These are phyloP conservation scores for Capromys pilorides DNA, from an alignment of 2,797 vertebrate genomes.

Conservation along the genomic window DNA sequence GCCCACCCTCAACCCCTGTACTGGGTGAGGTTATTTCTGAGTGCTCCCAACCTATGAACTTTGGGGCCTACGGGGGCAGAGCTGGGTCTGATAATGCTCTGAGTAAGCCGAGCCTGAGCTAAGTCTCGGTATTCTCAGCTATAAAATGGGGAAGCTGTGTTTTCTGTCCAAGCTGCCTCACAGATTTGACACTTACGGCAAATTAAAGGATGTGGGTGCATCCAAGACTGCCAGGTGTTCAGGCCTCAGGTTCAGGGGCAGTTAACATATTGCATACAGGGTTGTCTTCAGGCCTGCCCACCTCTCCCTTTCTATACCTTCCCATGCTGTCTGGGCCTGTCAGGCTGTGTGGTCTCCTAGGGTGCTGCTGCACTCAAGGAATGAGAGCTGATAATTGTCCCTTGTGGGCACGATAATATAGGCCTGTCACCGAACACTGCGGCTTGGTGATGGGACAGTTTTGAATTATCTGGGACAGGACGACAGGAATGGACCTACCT, in stretches of 20 bases:
- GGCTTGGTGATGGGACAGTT: not conserved
- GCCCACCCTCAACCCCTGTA: not conserved
- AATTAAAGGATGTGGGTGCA: not conserved
- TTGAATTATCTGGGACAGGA: not conserved
- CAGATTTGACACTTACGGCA: not conserved
- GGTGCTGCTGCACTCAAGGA: not conserved
- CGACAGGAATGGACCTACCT: not conserved
- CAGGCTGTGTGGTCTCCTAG: not conserved
- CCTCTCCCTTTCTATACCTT: not conserved
- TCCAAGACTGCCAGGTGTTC: not conserved
- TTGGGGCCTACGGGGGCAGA: not conserved
- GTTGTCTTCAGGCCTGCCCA: not conserved
- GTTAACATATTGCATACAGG: not conserved
- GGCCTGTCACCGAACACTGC: not conserved
- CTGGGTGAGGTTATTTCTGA: not conserved
- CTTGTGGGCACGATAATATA: not conserved
- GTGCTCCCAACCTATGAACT: not conserved
- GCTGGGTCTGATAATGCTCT: not conserved
- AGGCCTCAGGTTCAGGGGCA: not conserved
- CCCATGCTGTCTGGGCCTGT: not conserved
- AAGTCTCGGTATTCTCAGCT: slow-evolving; percentile 1
- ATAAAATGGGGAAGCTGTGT: not conserved
- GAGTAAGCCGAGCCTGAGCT: not conserved
- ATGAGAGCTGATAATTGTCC: not conserved
- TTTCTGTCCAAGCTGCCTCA: not conserved